These are phyloP conservation scores for Rhizomys pruinosus DNA, from an alignment of 2,113 vertebrate species.

Conservation along the genomic window DNA sequence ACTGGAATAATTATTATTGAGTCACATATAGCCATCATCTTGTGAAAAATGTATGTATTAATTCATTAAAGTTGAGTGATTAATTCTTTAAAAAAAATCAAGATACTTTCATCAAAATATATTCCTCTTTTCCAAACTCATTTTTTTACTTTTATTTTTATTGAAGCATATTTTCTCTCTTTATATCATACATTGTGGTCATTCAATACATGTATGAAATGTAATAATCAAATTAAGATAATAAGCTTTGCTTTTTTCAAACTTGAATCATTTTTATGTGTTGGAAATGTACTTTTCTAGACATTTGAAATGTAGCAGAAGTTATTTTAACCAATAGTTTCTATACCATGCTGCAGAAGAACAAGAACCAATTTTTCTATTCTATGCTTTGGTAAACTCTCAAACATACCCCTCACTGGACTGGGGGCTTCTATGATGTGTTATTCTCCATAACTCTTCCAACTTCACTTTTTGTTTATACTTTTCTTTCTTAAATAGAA, in stretches of 20 bases:
- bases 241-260: not conserved
- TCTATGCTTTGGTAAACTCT: not conserved
- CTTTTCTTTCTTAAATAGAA: conserved; percentile 12
- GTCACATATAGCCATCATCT: not conserved
- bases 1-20: not conserved
- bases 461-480: not conserved
- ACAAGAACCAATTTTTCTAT: not conserved
- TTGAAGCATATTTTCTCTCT: not conserved
- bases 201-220: not conserved
- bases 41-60: conserved; percentile 52
- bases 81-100: not conserved
- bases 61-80: not conserved
- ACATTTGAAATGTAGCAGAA: not conserved
- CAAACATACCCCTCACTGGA: not conserved
- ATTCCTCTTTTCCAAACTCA: not conserved
- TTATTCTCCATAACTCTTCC: not conserved
- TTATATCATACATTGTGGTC: not conserved
- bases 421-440: not conserved
- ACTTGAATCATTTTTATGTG: not conserved
- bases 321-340: not conserved
- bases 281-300: not conserved
- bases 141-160: not conserved
- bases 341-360: not conserved
- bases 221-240: not conserved
- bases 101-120: not conserved